phyloP scores from a whole-genome alignment of 2,888 invertebrate species.

The Thecocarcelia acutangulata region DNA sequence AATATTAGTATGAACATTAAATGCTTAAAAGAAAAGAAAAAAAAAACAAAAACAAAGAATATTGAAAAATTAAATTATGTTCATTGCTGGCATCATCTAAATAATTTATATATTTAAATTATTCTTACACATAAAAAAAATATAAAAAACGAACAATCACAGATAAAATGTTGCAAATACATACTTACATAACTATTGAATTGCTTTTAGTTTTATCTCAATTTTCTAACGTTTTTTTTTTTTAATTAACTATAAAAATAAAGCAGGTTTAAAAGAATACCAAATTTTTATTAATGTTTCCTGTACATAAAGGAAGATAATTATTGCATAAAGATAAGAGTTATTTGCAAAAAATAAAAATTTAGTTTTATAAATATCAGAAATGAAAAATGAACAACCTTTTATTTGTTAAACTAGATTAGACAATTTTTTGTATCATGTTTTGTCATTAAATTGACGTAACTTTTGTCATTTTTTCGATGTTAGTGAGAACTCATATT shows the following conservation, averaged over 20 bases:
- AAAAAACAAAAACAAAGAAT: slow-evolving; percentile 41
- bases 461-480: no score
- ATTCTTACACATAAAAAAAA: slow-evolving; percentile 9
- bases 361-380: slow-evolving; percentile 57
- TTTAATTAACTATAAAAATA: slow-evolving; percentile 29
- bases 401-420: neutral
- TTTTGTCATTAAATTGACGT: no score
- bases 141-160: slow-evolving; percentile 32
- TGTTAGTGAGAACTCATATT: no score
- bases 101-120: slow-evolving; percentile 46
- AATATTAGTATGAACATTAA: slow-evolving; percentile 67
- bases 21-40: slow-evolving; percentile 54
- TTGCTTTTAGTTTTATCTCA: slow-evolving; percentile 18
- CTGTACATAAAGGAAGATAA: slow-evolving; percentile 70
- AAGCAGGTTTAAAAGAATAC: slow-evolving; percentile 51
- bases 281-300: slow-evolving; percentile 64
- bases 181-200: slow-evolving; percentile 16
- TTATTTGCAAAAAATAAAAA: slow-evolving; percentile 61
- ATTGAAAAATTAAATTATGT: slow-evolving; percentile 40
- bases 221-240: slow-evolving; percentile 16
- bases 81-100: slow-evolving; percentile 32
- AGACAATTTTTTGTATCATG: no score
- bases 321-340: slow-evolving; percentile 61
- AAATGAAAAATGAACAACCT: neutral
- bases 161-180: slow-evolving; percentile 38